Evolutionary conservation across 2,797 vertebrate species (phyloP).

Genomic region (Pampus argenteus): DNA sequence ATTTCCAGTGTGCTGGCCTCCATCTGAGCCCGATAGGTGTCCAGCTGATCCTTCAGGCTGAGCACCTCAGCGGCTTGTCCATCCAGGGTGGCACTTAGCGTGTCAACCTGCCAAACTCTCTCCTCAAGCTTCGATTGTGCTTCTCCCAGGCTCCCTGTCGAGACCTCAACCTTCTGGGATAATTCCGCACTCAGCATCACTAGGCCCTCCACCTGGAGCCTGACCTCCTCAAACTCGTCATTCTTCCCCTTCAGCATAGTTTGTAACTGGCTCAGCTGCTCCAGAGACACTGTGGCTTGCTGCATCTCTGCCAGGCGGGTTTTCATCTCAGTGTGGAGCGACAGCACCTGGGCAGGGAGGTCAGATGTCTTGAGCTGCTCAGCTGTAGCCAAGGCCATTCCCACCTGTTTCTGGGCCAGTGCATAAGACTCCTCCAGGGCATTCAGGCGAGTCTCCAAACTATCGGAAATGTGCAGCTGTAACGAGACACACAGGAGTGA

Average conservation of each 20-base stretch:
- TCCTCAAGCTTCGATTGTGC: constrained; percentile 60
- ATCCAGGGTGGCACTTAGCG: constrained; percentile 53
- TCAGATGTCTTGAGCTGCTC: constrained; percentile 76
- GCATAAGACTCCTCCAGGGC: constrained; percentile 71
- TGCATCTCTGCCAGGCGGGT: constrained; percentile 76
- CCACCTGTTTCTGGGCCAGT: constrained; percentile 74
- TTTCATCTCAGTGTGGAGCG: constrained; percentile 75
- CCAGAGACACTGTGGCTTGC: constrained; percentile 70
- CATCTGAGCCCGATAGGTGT: constrained; percentile 54
- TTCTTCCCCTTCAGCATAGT: constrained; percentile 53
- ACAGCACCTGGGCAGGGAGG: constrained; percentile 76
- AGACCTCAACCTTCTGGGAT: constrained; percentile 56
- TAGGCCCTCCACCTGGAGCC: constrained; percentile 67
- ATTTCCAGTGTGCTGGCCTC: constrained; percentile 62
- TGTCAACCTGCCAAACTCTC: constrained; percentile 19
- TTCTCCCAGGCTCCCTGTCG: constrained; percentile 48
- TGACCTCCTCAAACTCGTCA: constrained; percentile 66
- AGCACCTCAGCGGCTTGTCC: constrained; percentile 61
- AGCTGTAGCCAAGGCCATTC: constrained; percentile 66
- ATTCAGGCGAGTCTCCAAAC: constrained; percentile 69
- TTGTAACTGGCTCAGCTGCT: constrained; percentile 72
- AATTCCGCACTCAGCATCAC: constrained; percentile 37
- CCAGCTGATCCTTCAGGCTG: constrained; percentile 62
- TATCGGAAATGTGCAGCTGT: constrained; percentile 62
- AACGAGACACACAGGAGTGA: constrained; percentile 27